Base-by-base conservation (phyloP, 2,113 vertebrate genomes). In the Toxotes chatareus region DNA sequence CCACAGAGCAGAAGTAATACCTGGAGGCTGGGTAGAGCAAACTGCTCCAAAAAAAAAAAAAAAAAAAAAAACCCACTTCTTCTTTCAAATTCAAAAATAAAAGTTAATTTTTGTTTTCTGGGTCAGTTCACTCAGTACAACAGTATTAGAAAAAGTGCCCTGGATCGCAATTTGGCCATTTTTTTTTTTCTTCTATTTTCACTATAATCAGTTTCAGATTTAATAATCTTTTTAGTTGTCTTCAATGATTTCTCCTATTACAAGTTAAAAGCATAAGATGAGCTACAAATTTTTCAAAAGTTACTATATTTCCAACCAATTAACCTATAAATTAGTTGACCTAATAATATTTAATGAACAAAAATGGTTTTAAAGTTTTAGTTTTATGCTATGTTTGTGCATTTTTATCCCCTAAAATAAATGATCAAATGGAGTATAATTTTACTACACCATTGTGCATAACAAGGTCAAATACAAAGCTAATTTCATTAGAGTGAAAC, bases 1-100 rank as follows among this genome's bases (percentile, higher is more conserved):
- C 79, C 46, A 31, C 71, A 59, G 69, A 88, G 90, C 89, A 88
- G 82, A 89, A 90, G 74, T 89, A 92, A 92, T 83, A 32, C 34
- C 4, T 7, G 40, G 42, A 83, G 65, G 70, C 59, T 81, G 67
- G 2, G 34, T 7, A 62, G 34, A 71, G 32, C 59, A 83, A 69
- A 80, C 10, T 40, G 27, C 44, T 27, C 7, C n/a, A 27, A 27
- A 27, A 27, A 27, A 27, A 27, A 13, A 27, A 27, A 27, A 27
- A 27, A 27, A 27, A 13, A 7, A 23, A 55, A 76, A 64, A 82
- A 51, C 7, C 40, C 36, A 76, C 73, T 49, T 84, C 12, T 47
- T 77, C 49, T 9, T 57, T 49, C 14, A 79, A 77, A 82, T 56
- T 49, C 36, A 61, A 60, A 67, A 67, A n/a, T 32, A 32, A 57